Base-by-base conservation (phyloP, 2,888 invertebrate genomes). In the Perizoma flavofasciatum region DNA sequence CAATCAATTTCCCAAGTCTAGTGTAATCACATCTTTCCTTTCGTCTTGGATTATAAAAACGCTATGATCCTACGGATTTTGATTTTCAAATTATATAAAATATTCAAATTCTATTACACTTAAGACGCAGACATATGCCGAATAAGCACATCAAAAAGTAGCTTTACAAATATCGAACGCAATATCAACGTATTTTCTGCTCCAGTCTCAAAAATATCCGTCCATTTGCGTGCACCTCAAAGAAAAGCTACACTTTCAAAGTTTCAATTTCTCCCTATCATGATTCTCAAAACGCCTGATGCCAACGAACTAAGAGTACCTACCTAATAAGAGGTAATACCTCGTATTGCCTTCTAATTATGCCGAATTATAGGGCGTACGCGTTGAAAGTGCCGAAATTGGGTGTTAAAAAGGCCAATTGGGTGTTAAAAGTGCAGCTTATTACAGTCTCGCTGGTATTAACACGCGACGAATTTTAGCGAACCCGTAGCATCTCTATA, bases 301-400 rank as follows among this genome's bases (percentile, higher is more conserved):
- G 67, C 53, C 66, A 63, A 65, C 39, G 58, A 48, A 59, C 66
- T 52, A 51, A 58, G 55, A 62, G 39, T 40, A 56, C 49, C 45
- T 49, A 56, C 49, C 61, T 55, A 55, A 61, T 61, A 62, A 49
- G 60, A 40, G 11, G 58, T 66, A 66, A 62, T 64, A 67, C 64
- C 66, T 72, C 70, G 69, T 66, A 74, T 78, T 73, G 71, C 70
- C 63, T 54, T 59, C 76, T 85, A 85, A 88, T 87, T 81, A 74
- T 64, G 73, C 72, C 49, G 78, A 85, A 89, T 89, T 85, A 87
- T 78, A 82, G 83, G 80, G 79, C 72, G 63, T 71, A 50, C 65
- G 75, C 73, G 72, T 70, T 71, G 7, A 70, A 85, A 83, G 85
- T 83, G 88, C 81, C 82, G 86, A 87, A 85, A 89, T 88, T 86